Percentiles rank a stretch among this genome's conserved stretches.
Evolutionary conservation across 2,797 vertebrate species (phyloP).

Genomic region (Anguilla megastoma): DNA sequence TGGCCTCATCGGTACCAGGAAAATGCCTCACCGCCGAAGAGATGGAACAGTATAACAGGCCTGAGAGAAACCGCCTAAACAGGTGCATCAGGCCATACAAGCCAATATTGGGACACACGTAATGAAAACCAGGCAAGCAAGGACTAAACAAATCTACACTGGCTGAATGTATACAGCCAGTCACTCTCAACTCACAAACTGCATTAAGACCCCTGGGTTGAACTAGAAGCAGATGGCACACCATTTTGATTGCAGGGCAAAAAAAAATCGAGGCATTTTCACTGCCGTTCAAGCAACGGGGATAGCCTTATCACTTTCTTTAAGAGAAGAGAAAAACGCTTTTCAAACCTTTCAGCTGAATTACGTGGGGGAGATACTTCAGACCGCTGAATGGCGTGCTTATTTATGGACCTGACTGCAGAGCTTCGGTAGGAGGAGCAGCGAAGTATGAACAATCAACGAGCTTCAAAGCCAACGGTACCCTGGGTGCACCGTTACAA

Average conservation of each 20-base stretch:
- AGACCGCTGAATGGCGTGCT: not conserved
- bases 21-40: not conserved
- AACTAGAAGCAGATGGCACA: not conserved
- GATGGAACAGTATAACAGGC: not conserved
- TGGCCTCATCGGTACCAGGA: not conserved
- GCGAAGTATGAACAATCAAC: slow-evolving; percentile 43
- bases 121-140: not conserved
- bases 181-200: not conserved
- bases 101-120: not conserved
- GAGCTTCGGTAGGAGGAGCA: not conserved
- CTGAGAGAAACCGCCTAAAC: not conserved
- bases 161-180: not conserved
- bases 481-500: not conserved
- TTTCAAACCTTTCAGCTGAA: not conserved
- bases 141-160: not conserved
- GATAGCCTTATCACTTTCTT: too few relatives aligned
- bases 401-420: not conserved
- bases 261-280: not conserved
- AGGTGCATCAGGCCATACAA: not conserved
- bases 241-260: not conserved
- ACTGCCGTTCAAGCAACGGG: not conserved
- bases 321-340: not conserved
- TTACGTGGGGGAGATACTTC: not conserved
- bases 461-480: not conserved
- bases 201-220: not conserved